phyloP scores from a whole-genome alignment of 2,888 invertebrate genomes.

The Smittia sp. region DNA sequence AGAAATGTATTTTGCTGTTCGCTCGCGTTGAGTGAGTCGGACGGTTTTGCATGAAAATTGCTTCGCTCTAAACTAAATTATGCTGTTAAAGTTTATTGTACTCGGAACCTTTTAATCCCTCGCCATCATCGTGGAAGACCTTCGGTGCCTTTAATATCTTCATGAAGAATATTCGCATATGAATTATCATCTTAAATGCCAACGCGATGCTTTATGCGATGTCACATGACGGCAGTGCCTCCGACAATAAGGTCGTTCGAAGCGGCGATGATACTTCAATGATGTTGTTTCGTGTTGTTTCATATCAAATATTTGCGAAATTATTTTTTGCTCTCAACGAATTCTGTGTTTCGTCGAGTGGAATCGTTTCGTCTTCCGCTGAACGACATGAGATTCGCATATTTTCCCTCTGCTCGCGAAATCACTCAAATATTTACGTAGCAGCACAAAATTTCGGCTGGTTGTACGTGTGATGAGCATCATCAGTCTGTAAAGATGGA shows the following conservation, averaged over 20 bases:
- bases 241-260: conserved; percentile 1
- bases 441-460: conserved; percentile 1
- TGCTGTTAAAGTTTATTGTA: background rate
- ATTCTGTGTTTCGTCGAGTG: background rate
- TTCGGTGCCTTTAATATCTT: background rate
- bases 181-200: background rate
- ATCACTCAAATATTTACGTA: conserved; percentile 5
- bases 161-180: background rate
- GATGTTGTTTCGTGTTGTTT: conserved; percentile 8
- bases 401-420: background rate
- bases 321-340: background rate
- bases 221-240: background rate
- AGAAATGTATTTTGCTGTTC: background rate
- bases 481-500: background rate
- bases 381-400: conserved; percentile 4
- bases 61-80: background rate
- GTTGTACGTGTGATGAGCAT: conserved; percentile 8
- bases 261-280: background rate
- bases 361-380: conserved; percentile 3
- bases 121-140: background rate
- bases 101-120: background rate
- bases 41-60: conserved; percentile 1
- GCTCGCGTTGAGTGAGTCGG: background rate
- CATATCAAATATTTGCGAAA: conserved; percentile 21
- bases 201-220: background rate